These are phyloP conservation scores for Eptatretus atami DNA, from an alignment of 2,797 vertebrate genomes.

Conservation along the genomic window DNA sequence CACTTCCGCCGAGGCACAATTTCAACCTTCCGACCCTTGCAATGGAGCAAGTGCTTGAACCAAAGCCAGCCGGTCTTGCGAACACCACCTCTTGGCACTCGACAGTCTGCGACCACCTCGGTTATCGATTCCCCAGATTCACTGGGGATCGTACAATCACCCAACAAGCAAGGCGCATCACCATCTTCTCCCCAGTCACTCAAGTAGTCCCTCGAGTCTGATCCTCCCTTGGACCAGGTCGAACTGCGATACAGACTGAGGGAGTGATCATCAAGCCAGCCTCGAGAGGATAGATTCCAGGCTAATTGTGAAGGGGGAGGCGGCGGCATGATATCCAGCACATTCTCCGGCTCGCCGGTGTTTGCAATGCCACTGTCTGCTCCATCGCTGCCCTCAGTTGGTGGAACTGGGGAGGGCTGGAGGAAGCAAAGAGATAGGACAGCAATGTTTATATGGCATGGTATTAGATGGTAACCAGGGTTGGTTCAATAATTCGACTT, in stretches of 20 bases:
- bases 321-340: neutral
- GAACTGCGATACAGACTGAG: neutral
- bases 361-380: slow-evolving; percentile 3
- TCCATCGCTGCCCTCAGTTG: slow-evolving; percentile 1
- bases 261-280: neutral
- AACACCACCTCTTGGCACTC: slow-evolving; percentile 17
- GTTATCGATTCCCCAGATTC: neutral
- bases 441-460: no score
- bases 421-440: no score
- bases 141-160: no score
- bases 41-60: slow-evolving; percentile 55
- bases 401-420: neutral
- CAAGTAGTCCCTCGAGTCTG: slow-evolving; percentile 38
- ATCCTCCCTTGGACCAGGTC: slow-evolving; percentile 1
- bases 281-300: neutral
- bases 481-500: no score
- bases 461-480: no score
- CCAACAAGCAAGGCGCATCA: neutral
- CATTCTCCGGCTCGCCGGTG: neutral
- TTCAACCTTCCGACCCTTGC: slow-evolving; percentile 70
- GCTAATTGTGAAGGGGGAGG: neutral
- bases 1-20: slow-evolving; percentile 47
- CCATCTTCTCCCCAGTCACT: neutral
- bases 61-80: slow-evolving; percentile 65
- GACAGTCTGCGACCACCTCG: neutral